These are phyloP conservation scores for Glyptemys insculpta DNA, from an alignment of 2,797 vertebrate species.

Conservation along the genomic window DNA sequence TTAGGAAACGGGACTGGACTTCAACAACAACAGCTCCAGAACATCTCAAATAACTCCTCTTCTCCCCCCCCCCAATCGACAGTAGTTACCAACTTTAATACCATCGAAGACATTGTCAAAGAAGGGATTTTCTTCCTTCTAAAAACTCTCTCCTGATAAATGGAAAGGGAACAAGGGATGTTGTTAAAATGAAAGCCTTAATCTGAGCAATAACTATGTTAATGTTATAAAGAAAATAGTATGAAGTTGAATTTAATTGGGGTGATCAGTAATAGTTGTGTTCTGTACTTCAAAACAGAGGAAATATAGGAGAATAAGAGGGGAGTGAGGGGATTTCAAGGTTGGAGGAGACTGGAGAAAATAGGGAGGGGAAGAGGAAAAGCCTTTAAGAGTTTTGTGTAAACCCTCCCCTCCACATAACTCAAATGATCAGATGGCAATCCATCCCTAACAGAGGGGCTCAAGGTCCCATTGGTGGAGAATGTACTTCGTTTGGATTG, in stretches of 20 bases:
- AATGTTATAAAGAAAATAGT: neutral
- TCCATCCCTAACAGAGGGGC: neutral
- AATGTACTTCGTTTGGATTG: neutral
- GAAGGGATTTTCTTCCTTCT: neutral
- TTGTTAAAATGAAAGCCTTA: neutral
- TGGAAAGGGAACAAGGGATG: neutral
- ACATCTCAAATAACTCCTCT: neutral
- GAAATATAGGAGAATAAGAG: neutral
- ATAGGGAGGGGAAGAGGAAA: neutral
- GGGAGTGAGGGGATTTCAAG: neutral
- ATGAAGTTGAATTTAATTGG: neutral
- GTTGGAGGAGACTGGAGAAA: neutral
- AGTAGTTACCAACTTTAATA: neutral
- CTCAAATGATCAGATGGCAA: neutral
- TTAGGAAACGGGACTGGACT: neutral
- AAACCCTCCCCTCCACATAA: neutral
- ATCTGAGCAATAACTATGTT: neutral
- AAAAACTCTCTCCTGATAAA: neutral
- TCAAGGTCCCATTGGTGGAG: neutral
- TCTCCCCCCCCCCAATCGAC: rapidly evolving
- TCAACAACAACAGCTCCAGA: neutral
- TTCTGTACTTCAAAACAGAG: neutral
- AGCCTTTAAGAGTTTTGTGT: neutral
- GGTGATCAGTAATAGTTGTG: neutral
- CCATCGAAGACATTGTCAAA: neutral